Evolutionary conservation across 2,797 vertebrate genomes (phyloP), one percentile per base, ranked within the genome.

Genomic region (Gallinago solitaria): DNA sequence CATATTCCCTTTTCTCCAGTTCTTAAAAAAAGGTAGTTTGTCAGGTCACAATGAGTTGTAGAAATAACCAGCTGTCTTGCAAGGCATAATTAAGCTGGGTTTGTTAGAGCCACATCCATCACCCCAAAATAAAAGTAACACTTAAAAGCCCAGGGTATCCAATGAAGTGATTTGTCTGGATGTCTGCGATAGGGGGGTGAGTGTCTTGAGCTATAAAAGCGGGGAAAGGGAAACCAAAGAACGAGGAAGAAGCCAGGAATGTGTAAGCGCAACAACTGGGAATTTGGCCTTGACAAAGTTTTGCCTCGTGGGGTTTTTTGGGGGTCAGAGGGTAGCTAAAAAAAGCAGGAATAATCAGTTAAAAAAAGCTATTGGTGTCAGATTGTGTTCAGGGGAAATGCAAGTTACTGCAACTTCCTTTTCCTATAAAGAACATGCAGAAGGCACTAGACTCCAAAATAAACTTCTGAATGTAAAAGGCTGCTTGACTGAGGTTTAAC

Each of bases 251-350:
- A 45, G 69, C 43, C 35, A 60, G 35, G 56, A 89, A 81, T 25
- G 47, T 70, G 14, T 25, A 21, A 67, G 27, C 63, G 41, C 45
- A 76, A 10, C 71, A 61, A 15, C 20, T 75, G 83, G 73, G 60
- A 83, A 41, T 5, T 8, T 60, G 51, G 91, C 80, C 65, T 27
- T 30, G 76, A 67, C 69, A 24, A 7, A 80, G n/a, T 21, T 73
- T 35, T 50, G 50, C 21, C 73, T 53, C 0, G 0, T 60, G 43
- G 1, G 3, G 3, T 32, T 61, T 67, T 67, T 35, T 13, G 12
- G 19, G 45, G 47, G 33, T 90, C 68, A 85, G 56, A 27, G 51
- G 50, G 59, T 4, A 20, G 70, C 84, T 91, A 47, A 83, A 83
- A 57, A 54, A 54, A 89, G 79, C 64, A 90, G 76, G 37, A 43